Conservation (phyloP, 1,140 invertebrate genomes). For the Lysiphlebus fabarum region DNA sequence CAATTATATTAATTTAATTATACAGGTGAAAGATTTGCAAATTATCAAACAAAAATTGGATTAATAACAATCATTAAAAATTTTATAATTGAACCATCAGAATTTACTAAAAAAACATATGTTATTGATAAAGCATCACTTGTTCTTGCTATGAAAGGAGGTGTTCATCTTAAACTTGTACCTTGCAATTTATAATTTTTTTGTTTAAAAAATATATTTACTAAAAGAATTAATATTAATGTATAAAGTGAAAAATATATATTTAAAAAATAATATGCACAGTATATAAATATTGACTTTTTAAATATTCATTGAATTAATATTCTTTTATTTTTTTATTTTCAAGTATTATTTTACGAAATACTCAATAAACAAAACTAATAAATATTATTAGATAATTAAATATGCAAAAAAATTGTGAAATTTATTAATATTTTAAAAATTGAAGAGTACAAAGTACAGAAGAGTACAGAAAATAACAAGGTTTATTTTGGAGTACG, state of each 20-base stretch:
- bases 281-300: too few species aligned
- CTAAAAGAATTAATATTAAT: conserved; percentile 36
- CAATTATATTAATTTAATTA: not conserved
- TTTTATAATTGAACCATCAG: conserved; percentile 17
- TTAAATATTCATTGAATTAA: too few species aligned
- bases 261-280: conserved; percentile 27
- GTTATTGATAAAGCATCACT: conserved; percentile 14
- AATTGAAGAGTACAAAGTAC: too few species aligned
- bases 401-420: too few species aligned
- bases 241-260: conserved; percentile 40
- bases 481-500: too few species aligned
- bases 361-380: too few species aligned
- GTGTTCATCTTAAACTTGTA: conserved; percentile 20
- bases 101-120: conserved; percentile 18
- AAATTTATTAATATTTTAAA: too few species aligned
- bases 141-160: conserved; percentile 15
- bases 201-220: not conserved
- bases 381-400: too few species aligned
- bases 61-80: conserved; percentile 21
- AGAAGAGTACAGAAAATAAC: too few species aligned
- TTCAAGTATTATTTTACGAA: too few species aligned
- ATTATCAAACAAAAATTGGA: conserved; percentile 26
- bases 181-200: not conserved
- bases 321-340: too few species aligned
- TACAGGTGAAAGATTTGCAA: conserved; percentile 24